A percentile compares a stretch with the other conserved stretches of the same genome.
phyloP scores from a whole-genome alignment of 2,888 invertebrate species.

The Linnaemya vulpina region DNA sequence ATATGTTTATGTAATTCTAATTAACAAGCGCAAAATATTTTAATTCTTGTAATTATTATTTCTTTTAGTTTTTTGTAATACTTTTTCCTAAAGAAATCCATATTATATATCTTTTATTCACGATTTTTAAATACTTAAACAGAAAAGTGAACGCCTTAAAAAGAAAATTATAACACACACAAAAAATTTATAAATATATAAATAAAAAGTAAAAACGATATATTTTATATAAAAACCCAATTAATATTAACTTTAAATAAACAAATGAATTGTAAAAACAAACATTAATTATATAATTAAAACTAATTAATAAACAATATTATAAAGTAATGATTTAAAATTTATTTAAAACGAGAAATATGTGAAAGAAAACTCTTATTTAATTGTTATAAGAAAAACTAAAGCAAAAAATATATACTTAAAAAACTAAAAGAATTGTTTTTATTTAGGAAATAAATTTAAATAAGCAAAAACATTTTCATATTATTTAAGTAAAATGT shows the following conservation, averaged over 20 bases:
- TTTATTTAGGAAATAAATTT: slow-evolving; percentile 52
- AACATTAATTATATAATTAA: slow-evolving; percentile 51
- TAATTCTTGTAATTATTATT: slow-evolving; percentile 42
- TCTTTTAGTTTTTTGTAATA: slow-evolving; percentile 36
- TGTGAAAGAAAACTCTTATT: slow-evolving; percentile 71
- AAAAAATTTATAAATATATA: neutral
- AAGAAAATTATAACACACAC: slow-evolving; percentile 67
- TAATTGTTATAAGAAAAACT: slow-evolving; percentile 75
- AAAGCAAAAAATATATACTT: slow-evolving; percentile 74
- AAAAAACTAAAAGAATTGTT: slow-evolving; percentile 59
- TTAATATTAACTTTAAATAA: slow-evolving; percentile 57
- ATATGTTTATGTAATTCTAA: slow-evolving; percentile 64
- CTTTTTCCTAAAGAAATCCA: neutral
- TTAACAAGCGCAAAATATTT: slow-evolving; percentile 64
- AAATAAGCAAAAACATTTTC: slow-evolving; percentile 61
- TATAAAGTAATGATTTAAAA: slow-evolving; percentile 68
- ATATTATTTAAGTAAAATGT: slow-evolving; percentile 13
- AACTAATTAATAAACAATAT: slow-evolving; percentile 56
- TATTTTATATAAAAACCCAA: slow-evolving; percentile 60
- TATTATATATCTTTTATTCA: slow-evolving; percentile 31
- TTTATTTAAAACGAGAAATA: slow-evolving; percentile 58
- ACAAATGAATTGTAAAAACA: slow-evolving; percentile 51
- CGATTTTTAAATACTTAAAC: slow-evolving; percentile 57
- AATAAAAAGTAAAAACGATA: slow-evolving; percentile 49
- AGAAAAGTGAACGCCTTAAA: slow-evolving; percentile 66